phyloP scores from a whole-genome alignment of 1,140 invertebrate genomes.

The Leptopilina boulardi region DNA sequence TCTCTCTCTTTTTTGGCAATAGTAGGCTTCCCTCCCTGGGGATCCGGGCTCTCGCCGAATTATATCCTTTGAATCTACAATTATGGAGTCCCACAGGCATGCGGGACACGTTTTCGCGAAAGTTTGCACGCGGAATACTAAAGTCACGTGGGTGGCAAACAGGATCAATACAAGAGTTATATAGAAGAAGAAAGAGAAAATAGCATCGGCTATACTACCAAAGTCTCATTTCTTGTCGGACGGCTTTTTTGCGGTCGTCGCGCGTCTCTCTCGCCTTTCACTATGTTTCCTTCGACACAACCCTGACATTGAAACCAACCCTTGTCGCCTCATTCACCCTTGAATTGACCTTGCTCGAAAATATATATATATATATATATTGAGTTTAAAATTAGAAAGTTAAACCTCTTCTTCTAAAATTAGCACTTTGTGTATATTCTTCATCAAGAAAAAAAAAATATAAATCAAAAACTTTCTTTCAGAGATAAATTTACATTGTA shows the following conservation, averaged over 20 bases:
- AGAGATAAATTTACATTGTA: too few relatives aligned
- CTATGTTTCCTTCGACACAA: constrained; percentile 6
- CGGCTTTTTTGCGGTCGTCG: background rate
- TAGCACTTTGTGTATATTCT: background rate
- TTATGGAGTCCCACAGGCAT: constrained; percentile 69
- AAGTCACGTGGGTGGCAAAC: constrained; percentile 62
- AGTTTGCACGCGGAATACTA: constrained; percentile 74
- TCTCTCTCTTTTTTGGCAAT: constrained; percentile 22
- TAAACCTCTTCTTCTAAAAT: background rate
- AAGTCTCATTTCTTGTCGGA: constrained; percentile 7
- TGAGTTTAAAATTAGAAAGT: background rate
- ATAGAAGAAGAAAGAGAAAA: constrained; percentile 40
- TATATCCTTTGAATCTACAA: constrained; percentile 77
- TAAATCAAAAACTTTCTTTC: too few relatives aligned
- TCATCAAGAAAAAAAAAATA: background rate
- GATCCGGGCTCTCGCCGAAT: constrained; percentile 58
- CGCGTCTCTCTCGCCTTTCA: constrained; percentile 3
- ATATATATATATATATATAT: too few relatives aligned
- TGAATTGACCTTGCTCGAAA: background rate
- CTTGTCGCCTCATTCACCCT: background rate
- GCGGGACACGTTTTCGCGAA: constrained; percentile 72
- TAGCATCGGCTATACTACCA: background rate
- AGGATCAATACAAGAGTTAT: constrained; percentile 50
- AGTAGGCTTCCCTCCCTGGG: constrained; percentile 30
- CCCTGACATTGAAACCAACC: constrained; percentile 20